Conservation (phyloP, 1,140 invertebrate genomes). For the Zaprionus inermis region DNA sequence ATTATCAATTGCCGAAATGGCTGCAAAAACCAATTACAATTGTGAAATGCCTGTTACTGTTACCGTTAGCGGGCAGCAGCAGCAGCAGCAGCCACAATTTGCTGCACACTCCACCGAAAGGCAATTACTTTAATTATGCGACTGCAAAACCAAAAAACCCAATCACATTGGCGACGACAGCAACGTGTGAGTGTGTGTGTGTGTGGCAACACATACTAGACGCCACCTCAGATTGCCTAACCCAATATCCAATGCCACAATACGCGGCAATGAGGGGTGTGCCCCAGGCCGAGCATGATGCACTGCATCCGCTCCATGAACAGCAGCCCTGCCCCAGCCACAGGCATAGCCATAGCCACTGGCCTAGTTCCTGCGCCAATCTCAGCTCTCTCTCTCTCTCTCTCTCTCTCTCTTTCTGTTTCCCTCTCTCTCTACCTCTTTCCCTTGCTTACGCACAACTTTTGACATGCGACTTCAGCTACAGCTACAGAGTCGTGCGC, state of each 20-base stretch:
- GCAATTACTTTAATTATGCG: conserved; percentile 60
- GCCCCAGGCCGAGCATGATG: conserved; percentile 39
- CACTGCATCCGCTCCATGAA: conserved; percentile 49
- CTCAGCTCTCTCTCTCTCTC: conserved; percentile 42
- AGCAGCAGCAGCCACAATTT: conserved; percentile 39
- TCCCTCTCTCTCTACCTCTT: conserved; percentile 35
- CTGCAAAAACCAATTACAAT: conserved; percentile 43
- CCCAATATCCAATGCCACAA: conserved; percentile 34
- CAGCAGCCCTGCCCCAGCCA: conserved; percentile 23
- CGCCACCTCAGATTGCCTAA: conserved; percentile 30
- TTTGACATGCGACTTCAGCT: conserved; percentile 33
- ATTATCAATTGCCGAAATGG: conserved; percentile 39
- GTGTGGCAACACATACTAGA: conserved; percentile 18
- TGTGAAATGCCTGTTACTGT: conserved; percentile 40
- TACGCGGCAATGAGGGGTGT: conserved; percentile 35
- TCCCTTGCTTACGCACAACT: conserved; percentile 46
- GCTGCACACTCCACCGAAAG: conserved; percentile 31
- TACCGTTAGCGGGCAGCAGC: conserved; percentile 13
- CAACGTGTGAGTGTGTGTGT: conserved; percentile 14
- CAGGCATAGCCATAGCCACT: neutral
- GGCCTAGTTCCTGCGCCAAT: conserved; percentile 4
- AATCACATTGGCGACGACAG: conserved; percentile 48
- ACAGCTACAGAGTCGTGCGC: conserved; percentile 17
- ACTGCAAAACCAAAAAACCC: conserved; percentile 45
- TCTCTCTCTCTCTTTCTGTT: conserved; percentile 32